Base-by-base conservation (phyloP, 2,113 vertebrate species). In the Thomomys bottae region DNA sequence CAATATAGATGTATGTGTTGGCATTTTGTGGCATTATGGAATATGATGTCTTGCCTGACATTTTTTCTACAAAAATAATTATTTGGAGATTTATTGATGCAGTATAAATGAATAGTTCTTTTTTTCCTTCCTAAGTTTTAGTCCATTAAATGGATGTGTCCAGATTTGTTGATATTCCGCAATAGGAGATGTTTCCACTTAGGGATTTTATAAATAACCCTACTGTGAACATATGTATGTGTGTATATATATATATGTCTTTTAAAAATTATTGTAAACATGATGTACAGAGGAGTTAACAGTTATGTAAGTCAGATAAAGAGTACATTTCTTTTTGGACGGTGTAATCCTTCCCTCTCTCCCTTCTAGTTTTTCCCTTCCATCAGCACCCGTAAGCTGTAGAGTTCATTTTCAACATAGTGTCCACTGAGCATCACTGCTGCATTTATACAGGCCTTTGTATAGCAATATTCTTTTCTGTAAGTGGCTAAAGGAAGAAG, bases 101-200 rank as follows among this genome's bases (percentile, higher is more conserved):
- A n/a, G 59, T 11, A 20, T 84, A 24, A 83, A 32, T 71, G 5
- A 63, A 28, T 81, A 81, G 24, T 72, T 91, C 18, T 42, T 91
- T 79, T 70, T 85, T 89, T 84, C 87, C 26, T 73, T 88, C 17
- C 26, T 77, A 32, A 82, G 36, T 71, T 28, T 18, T 59, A 59
- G 24, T 49, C 34, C 32, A 21, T n/a, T 64, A 5, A 82, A 66
- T 66, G 36, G 30, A 66, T 87, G 5, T n/a, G 32, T 21, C 28
- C 38, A 26, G n/a, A 32, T 94, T 86, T 85, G n/a, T 84, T 57
- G 45, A 75, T 89, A 36, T 70, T 87, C 45, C 28, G 87, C 18
- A 57, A 77, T 34, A 38, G 76, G 38, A 70, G 14, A 70, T 87
- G 5, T 63, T 73, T 57, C 30, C 6, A 8, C 73, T 91, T 88